phyloP scores from a whole-genome alignment of 2,113 vertebrate species.

The Pao palembangensis region DNA sequence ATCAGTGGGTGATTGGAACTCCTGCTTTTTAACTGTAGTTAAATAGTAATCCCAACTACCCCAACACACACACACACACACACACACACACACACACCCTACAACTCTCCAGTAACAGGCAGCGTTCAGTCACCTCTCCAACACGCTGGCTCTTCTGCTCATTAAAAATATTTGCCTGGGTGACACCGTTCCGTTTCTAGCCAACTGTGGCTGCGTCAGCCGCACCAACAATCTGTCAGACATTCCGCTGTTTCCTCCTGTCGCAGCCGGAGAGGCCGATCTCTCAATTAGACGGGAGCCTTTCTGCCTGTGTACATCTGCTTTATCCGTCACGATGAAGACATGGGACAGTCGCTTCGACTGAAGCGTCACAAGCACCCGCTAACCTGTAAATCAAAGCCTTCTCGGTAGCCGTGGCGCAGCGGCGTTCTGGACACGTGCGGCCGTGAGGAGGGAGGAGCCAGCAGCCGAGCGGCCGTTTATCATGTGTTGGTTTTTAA shows the following conservation, averaged over 20 bases:
- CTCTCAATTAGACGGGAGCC: neutral
- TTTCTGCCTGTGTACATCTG: neutral
- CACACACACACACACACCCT: conserved; percentile 17
- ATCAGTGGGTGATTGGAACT: neutral
- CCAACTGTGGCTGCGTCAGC: conserved; percentile 55
- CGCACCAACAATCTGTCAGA: conserved; percentile 29
- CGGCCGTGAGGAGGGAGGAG: neutral
- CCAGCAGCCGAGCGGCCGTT: neutral
- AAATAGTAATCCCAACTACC: neutral
- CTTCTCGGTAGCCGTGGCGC: neutral
- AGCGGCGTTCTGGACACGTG: neutral
- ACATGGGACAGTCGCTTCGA: no score
- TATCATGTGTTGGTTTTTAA: neutral
- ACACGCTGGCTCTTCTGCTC: conserved; percentile 47
- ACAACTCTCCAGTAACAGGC: conserved; percentile 21
- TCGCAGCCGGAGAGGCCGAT: no score
- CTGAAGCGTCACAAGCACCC: no score
- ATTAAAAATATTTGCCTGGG: conserved; percentile 72
- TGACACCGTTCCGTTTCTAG: conserved; percentile 53
- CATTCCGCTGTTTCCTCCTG: neutral
- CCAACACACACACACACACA: neutral
- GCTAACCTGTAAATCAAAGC: neutral
- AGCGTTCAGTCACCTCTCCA: conserved; percentile 36
- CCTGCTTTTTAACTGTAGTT: neutral
- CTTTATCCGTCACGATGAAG: no score